A percentile compares a stretch with the other conserved stretches of the same genome.
These are phyloP conservation scores for Bilobella aurantiaca DNA, from an alignment of 1,140 invertebrate species.

Conservation along the genomic window DNA sequence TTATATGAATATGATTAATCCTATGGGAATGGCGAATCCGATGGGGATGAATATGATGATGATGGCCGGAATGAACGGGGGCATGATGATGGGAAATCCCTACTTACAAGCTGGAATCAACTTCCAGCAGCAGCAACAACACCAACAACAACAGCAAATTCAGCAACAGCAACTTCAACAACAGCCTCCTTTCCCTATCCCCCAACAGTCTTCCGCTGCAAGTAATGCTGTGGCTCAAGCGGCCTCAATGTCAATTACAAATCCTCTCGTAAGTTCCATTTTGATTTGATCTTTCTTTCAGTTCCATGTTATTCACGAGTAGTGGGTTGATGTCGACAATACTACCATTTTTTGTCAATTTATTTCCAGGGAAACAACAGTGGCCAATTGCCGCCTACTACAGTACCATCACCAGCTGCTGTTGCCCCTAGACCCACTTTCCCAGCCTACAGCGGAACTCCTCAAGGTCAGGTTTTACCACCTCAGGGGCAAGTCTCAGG, in stretches of 20 bases:
- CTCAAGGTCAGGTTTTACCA: slow-evolving; percentile 1
- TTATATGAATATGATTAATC: slow-evolving; percentile 37
- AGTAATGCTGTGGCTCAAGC: slow-evolving; percentile 51
- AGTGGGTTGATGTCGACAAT: too few relatives aligned
- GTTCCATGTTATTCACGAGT: too few relatives aligned
- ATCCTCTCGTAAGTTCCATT: slow-evolving; percentile 22
- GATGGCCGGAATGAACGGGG: slow-evolving; percentile 1
- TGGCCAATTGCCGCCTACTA: slow-evolving; percentile 6
- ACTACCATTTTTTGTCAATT: too few relatives aligned
- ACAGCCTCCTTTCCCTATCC: slow-evolving; percentile 47
- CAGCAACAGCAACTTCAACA: slow-evolving; percentile 24
- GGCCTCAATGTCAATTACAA: background rate
- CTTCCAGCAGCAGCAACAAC: slow-evolving; percentile 10
- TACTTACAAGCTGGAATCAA: background rate
- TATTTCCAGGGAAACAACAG: background rate
- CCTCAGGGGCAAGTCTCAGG: background rate
- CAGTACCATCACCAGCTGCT: slow-evolving; percentile 34
- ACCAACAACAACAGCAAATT: slow-evolving; percentile 14
- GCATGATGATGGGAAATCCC: background rate
- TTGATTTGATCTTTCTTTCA: too few relatives aligned
- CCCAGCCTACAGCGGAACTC: slow-evolving; percentile 55
- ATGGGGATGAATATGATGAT: slow-evolving; percentile 18
- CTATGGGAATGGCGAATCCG: slow-evolving; percentile 20
- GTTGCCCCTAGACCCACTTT: slow-evolving; percentile 58
- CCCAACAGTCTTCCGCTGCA: slow-evolving; percentile 14